Evolutionary conservation across 2,113 vertebrate genomes (phyloP).

Genomic region (Natator depressus): DNA sequence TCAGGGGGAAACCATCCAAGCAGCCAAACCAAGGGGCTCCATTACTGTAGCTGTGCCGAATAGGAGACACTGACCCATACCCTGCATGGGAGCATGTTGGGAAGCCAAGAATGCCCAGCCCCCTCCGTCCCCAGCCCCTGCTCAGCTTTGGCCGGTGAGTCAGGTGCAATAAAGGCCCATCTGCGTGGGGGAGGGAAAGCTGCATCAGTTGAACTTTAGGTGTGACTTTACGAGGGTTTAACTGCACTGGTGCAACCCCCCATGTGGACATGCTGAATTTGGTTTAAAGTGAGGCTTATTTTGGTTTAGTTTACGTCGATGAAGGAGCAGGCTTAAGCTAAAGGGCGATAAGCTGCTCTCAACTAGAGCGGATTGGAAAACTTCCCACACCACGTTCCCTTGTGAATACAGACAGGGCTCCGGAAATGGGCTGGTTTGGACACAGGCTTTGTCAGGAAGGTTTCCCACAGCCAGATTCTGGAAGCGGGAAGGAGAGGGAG

Average conservation of each 20-base stretch:
- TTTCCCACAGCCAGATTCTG: too few relatives aligned
- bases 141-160: not conserved
- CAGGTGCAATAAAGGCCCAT: not conserved
- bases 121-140: not conserved
- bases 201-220: not conserved
- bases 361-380: too few relatives aligned
- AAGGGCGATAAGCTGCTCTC: not conserved
- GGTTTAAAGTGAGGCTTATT: too few relatives aligned
- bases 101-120: not conserved
- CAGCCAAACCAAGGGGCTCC: not conserved
- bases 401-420: too few relatives aligned
- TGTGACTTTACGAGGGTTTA: not conserved
- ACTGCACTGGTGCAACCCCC: not conserved
- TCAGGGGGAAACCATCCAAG: too few relatives aligned
- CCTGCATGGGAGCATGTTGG: not conserved
- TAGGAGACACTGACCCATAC: too few relatives aligned
- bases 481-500: too few relatives aligned
- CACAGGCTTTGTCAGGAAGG: too few relatives aligned
- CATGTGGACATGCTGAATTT: not conserved
- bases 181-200: not conserved
- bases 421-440: too few relatives aligned
- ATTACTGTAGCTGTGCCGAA: not conserved
- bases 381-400: too few relatives aligned
- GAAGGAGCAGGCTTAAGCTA: not conserved
- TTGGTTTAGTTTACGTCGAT: not conserved